phyloP scores from a whole-genome alignment of 2,113 vertebrate genomes.

The Salvator merianae region DNA sequence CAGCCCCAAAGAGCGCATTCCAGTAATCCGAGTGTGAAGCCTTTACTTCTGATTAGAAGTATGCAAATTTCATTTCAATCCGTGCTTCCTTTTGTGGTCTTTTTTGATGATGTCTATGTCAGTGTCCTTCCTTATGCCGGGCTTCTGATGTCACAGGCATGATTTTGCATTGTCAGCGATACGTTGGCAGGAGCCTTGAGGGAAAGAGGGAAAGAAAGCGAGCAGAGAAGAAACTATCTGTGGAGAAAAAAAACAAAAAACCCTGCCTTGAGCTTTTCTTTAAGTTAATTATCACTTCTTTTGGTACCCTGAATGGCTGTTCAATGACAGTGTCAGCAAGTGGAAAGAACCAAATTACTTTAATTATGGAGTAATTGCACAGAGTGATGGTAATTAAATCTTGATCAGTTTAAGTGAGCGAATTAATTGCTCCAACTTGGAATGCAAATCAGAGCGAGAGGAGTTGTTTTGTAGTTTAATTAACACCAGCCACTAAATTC shows the following conservation, averaged over 20 bases:
- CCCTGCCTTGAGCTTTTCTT: conserved; percentile 79
- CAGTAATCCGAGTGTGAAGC: too few relatives aligned
- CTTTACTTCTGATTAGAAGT: too few relatives aligned
- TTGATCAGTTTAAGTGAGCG: conserved; percentile 98
- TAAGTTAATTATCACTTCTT: conserved; percentile 87
- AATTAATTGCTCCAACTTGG: conserved; percentile 95
- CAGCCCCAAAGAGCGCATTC: too few relatives aligned
- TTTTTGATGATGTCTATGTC: too few relatives aligned
- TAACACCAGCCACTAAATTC: conserved; percentile 79
- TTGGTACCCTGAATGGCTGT: conserved; percentile 82
- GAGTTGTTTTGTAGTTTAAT: conserved; percentile 84
- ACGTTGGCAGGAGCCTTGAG: not conserved
- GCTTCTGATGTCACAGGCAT: not conserved
- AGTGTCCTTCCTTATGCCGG: too few relatives aligned
- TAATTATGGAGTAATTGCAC: conserved; percentile 98
- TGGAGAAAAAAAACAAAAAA: conserved; percentile 56
- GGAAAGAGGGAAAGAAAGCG: not conserved
- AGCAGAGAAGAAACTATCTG: conserved; percentile 52
- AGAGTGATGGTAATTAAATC: conserved; percentile 98
- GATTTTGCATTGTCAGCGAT: not conserved
- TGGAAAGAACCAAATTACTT: conserved; percentile 97
- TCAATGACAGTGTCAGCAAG: conserved; percentile 89
- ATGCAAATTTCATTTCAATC: too few relatives aligned
- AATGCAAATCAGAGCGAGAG: conserved; percentile 81
- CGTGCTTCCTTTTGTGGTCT: too few relatives aligned